These are phyloP conservation scores for Cyprinodon diabolis DNA, from an alignment of 2,797 vertebrate genomes.

Conservation along the genomic window DNA sequence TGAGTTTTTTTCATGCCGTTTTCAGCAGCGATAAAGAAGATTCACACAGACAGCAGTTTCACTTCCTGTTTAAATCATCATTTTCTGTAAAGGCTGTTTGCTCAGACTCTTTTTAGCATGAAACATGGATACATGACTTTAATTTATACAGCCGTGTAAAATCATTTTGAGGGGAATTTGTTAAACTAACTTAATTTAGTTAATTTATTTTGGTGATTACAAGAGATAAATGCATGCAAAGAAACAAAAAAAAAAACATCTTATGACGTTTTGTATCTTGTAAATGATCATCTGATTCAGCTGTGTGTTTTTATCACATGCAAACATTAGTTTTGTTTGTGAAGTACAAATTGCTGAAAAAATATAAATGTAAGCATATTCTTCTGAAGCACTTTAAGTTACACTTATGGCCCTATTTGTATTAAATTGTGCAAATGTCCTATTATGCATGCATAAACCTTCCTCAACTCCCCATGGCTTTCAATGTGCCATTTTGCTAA, in stretches of 20 bases:
- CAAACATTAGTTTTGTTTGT: background rate
- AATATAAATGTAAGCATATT: background rate
- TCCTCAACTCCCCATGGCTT: conserved; percentile 29
- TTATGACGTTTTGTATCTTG: background rate
- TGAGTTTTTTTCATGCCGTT: conserved; percentile 27
- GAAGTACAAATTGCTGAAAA: background rate
- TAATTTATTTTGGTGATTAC: conserved; percentile 34
- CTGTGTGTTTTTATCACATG: background rate
- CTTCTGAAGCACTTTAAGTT: background rate
- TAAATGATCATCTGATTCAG: background rate
- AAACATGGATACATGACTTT: conserved; percentile 37
- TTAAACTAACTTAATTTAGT: conserved; percentile 55
- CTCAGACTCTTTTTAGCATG: conserved; percentile 27
- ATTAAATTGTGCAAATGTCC: background rate
- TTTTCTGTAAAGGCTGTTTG: conserved; percentile 22
- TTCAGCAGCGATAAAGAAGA: conserved; percentile 33
- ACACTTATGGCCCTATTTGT: background rate
- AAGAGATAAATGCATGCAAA: conserved; percentile 5
- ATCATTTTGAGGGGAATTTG: conserved; percentile 39
- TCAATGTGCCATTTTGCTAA: conserved; percentile 11
- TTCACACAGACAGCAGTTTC: conserved; percentile 24
- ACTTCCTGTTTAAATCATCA: conserved; percentile 24
- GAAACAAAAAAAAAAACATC: too few species aligned
- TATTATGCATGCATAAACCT: background rate
- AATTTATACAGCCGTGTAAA: conserved; percentile 21